These are phyloP conservation scores for Scarus forsteni DNA, from an alignment of 2,797 vertebrate species.

Conservation along the genomic window DNA sequence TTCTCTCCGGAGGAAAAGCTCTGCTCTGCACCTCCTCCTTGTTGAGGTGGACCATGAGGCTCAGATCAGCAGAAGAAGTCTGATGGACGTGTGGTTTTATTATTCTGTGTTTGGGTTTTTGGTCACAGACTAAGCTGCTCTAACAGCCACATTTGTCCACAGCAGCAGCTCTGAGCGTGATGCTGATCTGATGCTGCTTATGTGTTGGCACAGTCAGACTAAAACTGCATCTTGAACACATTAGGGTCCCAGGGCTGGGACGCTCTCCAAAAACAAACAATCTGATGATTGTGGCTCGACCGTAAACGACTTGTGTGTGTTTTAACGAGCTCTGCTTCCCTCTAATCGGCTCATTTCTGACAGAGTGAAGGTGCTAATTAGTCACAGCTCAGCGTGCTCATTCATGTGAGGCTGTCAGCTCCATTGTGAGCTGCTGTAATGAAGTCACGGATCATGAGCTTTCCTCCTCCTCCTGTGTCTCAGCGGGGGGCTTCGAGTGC, in stretches of 20 bases:
- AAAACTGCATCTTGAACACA: constrained; percentile 29
- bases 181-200: constrained; percentile 39
- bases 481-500: constrained; percentile 95
- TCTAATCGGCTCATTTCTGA: neutral
- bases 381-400: neutral
- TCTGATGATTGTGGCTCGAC: neutral
- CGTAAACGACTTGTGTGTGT: neutral
- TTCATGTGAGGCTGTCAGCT: neutral
- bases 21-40: no score
- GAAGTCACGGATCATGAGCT: neutral
- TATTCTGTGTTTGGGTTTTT: no score
- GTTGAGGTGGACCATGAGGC: no score
- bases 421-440: neutral
- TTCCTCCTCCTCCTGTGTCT: neutral
- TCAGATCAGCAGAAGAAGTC: no score
- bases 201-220: neutral
- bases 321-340: neutral
- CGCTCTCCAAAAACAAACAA: neutral
- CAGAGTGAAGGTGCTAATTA: neutral
- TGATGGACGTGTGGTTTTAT: no score
- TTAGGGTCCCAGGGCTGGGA: constrained; percentile 17
- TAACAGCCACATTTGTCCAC: no score
- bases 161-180: no score
- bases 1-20: no score
- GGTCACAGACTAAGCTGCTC: no score